Conservation (phyloP, 2,888 invertebrate genomes). For the Eurytoma californica region DNA sequence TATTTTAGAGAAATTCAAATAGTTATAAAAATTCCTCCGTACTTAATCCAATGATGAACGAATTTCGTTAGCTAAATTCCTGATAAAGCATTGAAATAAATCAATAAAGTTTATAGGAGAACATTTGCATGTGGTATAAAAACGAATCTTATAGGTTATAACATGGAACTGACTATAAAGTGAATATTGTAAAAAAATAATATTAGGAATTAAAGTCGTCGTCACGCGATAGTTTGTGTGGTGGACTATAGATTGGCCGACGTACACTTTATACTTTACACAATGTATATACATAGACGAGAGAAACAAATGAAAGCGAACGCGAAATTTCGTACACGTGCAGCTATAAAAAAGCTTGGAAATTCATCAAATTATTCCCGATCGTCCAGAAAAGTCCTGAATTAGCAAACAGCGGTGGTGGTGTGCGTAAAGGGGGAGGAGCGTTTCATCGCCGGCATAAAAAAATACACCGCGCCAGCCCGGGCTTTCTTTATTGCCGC, state of each 20-base stretch:
- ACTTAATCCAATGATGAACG: too few relatives aligned
- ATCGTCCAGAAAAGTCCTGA: conserved; percentile 26
- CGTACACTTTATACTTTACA: too few relatives aligned
- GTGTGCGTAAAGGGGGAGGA: not conserved
- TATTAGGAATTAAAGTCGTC: too few relatives aligned
- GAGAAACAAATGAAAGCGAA: conserved; percentile 22
- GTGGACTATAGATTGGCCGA: not conserved
- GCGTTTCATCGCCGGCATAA: conserved; percentile 27
- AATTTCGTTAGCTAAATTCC: too few relatives aligned
- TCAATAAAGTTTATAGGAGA: too few relatives aligned
- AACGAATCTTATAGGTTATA: too few relatives aligned
- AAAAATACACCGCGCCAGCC: conserved; percentile 12
- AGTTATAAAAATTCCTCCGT: too few relatives aligned
- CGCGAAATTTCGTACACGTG: conserved; percentile 24
- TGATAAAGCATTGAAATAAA: too few relatives aligned
- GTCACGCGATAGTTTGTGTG: not conserved
- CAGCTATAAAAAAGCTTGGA: conserved; percentile 18
- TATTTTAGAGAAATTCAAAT: too few relatives aligned
- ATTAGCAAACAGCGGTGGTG: conserved; percentile 29
- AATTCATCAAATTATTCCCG: conserved; percentile 37
- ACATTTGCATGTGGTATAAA: too few relatives aligned
- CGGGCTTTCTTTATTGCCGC: conserved; percentile 26
- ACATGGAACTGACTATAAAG: not conserved
- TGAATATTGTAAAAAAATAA: not conserved
- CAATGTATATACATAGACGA: too few relatives aligned